Evolutionary conservation across 2,113 vertebrate genomes (phyloP).

Genomic region (Saimiri boliviensis): DNA sequence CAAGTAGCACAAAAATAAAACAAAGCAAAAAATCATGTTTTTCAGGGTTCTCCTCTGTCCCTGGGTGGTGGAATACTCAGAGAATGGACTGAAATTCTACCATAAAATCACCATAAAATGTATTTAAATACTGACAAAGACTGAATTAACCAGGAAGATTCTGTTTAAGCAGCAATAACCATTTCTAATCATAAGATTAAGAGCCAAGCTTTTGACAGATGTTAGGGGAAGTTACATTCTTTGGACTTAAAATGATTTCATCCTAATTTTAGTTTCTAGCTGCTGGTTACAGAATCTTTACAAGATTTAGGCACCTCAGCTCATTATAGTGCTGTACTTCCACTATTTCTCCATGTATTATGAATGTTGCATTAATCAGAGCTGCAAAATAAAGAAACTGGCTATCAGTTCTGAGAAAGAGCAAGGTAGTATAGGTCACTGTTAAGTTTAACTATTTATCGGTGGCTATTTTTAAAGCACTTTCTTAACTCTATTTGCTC

Average conservation of each 20-base stretch:
- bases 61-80: background rate
- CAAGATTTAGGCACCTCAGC: slow-evolving; percentile 48
- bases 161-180: background rate
- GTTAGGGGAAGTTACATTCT: slow-evolving; percentile 54
- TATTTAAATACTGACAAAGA: background rate
- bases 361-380: slow-evolving; percentile 70
- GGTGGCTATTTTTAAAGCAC: slow-evolving; percentile 64
- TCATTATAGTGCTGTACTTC: slow-evolving; percentile 2
- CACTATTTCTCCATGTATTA: slow-evolving; percentile 50
- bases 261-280: slow-evolving; percentile 66
- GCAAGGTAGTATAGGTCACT: slow-evolving; percentile 37
- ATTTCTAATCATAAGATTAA: slow-evolving; percentile 35
- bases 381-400: slow-evolving; percentile 1
- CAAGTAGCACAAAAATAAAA: background rate
- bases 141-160: background rate
- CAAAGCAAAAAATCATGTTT: background rate
- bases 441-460: slow-evolving; percentile 73
- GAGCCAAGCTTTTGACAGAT: slow-evolving; percentile 51
- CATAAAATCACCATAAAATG: slow-evolving; percentile 41
- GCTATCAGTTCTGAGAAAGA: slow-evolving; percentile 53
- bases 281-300: slow-evolving; percentile 56
- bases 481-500: slow-evolving; percentile 33
- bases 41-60: background rate
- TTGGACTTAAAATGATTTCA: slow-evolving; percentile 57
- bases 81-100: slow-evolving; percentile 13